phyloP scores from a whole-genome alignment of 2,797 vertebrate species.

The Propithecus perrieri region DNA sequence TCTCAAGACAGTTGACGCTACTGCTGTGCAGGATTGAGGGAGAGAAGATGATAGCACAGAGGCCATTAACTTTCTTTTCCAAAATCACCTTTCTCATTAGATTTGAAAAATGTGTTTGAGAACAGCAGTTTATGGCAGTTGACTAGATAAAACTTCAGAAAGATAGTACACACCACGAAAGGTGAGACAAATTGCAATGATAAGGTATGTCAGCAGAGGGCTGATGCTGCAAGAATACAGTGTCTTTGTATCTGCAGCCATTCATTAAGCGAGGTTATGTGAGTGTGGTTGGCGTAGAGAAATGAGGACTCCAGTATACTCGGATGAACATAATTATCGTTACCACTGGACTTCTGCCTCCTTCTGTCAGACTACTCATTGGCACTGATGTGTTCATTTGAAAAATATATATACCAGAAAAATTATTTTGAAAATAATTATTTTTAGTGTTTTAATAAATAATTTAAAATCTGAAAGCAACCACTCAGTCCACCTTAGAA shows the following conservation, averaged over 20 bases:
- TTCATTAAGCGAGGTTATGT: conserved; percentile 70
- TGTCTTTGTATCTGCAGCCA: conserved; percentile 54
- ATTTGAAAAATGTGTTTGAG: conserved; percentile 78
- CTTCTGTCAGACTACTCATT: neutral
- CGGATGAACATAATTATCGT: neutral
- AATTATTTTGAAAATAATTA: neutral
- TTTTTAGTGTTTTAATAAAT: neutral
- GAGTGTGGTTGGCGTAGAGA: conserved; percentile 33
- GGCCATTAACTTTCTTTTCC: conserved; percentile 71
- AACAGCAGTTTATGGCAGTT: conserved; percentile 71
- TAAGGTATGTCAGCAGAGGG: conserved; percentile 72
- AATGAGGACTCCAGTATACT: neutral
- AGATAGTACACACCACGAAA: conserved; percentile 67
- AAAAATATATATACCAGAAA: neutral
- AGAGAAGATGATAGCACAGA: conserved; percentile 39
- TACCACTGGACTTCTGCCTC: neutral
- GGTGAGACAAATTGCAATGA: conserved; percentile 76
- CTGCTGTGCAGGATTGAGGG: neutral
- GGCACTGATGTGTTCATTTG: neutral
- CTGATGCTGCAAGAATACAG: conserved; percentile 69
- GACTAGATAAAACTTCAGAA: conserved; percentile 77
- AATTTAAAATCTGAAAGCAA: neutral
- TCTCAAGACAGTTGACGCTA: conserved; percentile 3
- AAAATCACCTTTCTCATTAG: conserved; percentile 81
- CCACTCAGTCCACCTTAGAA: neutral